Percentiles rank a stretch among this genome's conserved stretches.
Conservation (phyloP, 2,797 vertebrate species). For the Carcharodon carcharias region DNA sequence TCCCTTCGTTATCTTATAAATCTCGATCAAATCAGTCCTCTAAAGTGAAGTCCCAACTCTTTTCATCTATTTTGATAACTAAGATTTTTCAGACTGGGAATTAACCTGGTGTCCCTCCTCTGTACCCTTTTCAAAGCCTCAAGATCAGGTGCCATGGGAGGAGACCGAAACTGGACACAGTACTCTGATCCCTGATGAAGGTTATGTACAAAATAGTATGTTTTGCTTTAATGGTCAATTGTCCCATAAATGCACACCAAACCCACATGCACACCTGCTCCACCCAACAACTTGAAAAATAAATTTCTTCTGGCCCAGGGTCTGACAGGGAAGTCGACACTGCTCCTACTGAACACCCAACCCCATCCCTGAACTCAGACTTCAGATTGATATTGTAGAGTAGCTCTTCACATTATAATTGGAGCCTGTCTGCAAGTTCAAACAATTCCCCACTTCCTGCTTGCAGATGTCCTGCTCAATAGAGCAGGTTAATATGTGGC, state of each 20-base stretch:
- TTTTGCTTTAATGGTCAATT: not conserved
- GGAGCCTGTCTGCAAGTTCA: not conserved
- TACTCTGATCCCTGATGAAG: too few relatives aligned
- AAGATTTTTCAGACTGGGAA: not conserved
- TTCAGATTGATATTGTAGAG: not conserved
- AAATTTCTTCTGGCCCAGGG: not conserved
- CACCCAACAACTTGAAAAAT: not conserved
- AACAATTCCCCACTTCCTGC: not conserved
- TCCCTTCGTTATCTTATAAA: not conserved
- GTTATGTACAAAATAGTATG: too few relatives aligned
- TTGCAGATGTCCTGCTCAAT: not conserved
- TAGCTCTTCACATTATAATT: not conserved
- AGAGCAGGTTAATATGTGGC: not conserved
- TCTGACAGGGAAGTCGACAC: not conserved
- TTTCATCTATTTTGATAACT: not conserved
- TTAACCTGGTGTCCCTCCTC: not conserved
- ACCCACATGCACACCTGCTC: not conserved
- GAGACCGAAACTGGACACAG: too few relatives aligned
- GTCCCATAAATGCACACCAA: not conserved
- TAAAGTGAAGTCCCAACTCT: not conserved
- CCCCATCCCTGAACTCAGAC: too few relatives aligned
- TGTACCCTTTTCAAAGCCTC: not conserved
- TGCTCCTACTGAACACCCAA: too few relatives aligned
- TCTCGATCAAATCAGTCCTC: not conserved
- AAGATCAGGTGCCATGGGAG: too few relatives aligned